A percentile compares a stretch with the other conserved stretches of the same genome.
phyloP scores from a whole-genome alignment of 1,140 invertebrate genomes.

The Bombus affinis region DNA sequence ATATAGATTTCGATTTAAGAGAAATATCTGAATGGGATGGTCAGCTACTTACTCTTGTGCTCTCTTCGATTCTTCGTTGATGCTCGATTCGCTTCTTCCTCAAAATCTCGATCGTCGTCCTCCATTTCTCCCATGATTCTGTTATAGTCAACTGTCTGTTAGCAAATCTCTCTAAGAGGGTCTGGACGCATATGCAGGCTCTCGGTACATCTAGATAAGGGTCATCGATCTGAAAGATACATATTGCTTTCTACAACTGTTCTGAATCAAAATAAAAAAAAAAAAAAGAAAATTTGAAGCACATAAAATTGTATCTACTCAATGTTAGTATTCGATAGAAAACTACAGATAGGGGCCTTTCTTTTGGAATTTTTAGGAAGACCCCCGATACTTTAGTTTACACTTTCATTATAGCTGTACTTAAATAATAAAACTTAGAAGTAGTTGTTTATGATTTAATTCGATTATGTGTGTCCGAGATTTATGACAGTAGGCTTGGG shows the following conservation, averaged over 20 bases:
- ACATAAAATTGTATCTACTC: not conserved
- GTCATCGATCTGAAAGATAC: slow-evolving; percentile 86
- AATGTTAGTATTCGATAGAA: no score
- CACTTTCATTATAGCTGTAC: no score
- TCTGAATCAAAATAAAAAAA: not conserved
- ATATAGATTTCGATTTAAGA: not conserved
- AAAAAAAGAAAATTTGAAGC: not conserved
- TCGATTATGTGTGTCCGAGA: no score
- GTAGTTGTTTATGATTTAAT: no score
- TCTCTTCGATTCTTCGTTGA: slow-evolving; percentile 89
- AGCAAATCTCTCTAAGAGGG: slow-evolving; percentile 87
- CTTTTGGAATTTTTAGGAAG: no score
- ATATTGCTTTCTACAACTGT: not conserved
- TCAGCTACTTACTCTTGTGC: slow-evolving; percentile 85
- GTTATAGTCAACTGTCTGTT: slow-evolving; percentile 87
- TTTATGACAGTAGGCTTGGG: no score
- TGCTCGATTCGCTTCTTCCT: slow-evolving; percentile 87
- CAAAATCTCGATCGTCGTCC: slow-evolving; percentile 85
- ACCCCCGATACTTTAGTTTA: no score
- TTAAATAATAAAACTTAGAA: no score
- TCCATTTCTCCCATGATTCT: slow-evolving; percentile 88
- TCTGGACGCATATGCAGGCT: slow-evolving; percentile 87
- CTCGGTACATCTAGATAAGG: slow-evolving; percentile 88
- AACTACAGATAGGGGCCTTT: no score
- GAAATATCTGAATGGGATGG: not conserved